Evolutionary conservation across 2,797 vertebrate genomes (phyloP), one percentile per base, ranked within the genome.

Genomic region (Sebastes minor): DNA sequence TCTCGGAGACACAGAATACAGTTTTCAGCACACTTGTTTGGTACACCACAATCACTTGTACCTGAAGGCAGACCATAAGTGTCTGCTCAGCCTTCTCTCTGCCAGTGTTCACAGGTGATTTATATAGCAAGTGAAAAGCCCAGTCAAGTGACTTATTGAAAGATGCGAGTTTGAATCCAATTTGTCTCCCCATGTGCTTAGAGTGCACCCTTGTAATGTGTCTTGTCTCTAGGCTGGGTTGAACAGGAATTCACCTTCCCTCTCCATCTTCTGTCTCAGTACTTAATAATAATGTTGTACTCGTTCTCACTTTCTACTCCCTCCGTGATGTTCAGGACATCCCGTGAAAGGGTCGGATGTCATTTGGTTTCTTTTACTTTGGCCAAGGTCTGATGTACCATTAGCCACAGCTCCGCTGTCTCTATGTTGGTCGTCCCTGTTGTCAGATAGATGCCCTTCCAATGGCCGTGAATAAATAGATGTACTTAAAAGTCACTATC

Each of bases 161-260:
- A 91, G 79, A 92, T 93, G 79, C 83, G 86, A 86, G 79, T 87
- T 90, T 83, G 81, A 89, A 93, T 94, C 82, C 89, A 92, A 91
- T 95, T 91, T 91, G 87, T 94, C 90, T 91, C 68, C 46, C 82
- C 63, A 75, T 85, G 85, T 90, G 79, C 86, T 87, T 88, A 60
- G 65, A 83, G 83, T 84, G 82, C 86, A 87, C 70, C 81, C 78
- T 83, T 86, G 88, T 85, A 91, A 88, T 83, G 84, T 77, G 76
- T 85, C 73, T 84, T 85, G 89, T 91, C 85, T 93, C 78, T 76
- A 78, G 81, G 78, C 55, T 80, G 57, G 76, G 83, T 82, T 86
- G 81, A 89, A 89, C 82, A 84, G 79, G 75, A 92, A 90, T 93
- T 89, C 88, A 92, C 89, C 89, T 91, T 87, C 49, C 64, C 61